Percentiles rank a stretch among this genome's conserved stretches.
phyloP scores from a whole-genome alignment of 2,797 vertebrate genomes.

The Prunella strophiata region DNA sequence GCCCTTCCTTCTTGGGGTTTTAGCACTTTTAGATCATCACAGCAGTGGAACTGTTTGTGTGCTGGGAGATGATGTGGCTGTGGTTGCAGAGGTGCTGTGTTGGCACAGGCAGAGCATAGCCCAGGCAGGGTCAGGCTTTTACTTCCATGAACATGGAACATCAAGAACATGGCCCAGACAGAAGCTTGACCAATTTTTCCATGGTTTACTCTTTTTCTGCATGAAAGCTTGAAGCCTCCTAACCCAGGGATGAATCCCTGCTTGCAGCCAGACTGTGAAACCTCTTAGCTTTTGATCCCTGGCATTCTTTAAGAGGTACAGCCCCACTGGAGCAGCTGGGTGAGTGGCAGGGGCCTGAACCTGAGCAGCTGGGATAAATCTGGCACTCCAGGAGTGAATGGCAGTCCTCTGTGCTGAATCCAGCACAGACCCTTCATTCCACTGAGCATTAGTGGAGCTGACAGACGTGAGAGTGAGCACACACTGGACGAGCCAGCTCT shows the following conservation, averaged over 20 bases:
- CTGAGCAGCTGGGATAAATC: slow-evolving; percentile 40
- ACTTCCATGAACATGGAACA: no score
- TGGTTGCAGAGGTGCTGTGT: not conserved
- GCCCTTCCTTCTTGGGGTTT: not conserved
- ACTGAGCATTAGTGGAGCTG: not conserved
- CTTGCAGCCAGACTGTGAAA: not conserved
- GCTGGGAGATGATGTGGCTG: not conserved
- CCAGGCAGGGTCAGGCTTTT: not conserved
- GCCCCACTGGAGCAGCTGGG: not conserved
- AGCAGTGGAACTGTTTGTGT: not conserved
- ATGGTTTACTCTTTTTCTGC: not conserved
- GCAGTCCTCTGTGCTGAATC: not conserved
- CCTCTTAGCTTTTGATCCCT: not conserved
- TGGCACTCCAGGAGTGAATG: not conserved
- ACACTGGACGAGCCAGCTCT: not conserved
- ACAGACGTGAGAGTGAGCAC: slow-evolving; percentile 8
- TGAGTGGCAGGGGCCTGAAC: slow-evolving; percentile 17
- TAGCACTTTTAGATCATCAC: not conserved
- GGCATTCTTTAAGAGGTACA: not conserved
- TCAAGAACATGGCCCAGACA: not conserved
- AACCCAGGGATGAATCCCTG: not conserved
- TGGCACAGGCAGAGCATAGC: not conserved
- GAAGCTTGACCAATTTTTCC: not conserved
- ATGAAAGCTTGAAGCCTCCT: not conserved
- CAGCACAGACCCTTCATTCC: not conserved